These are phyloP conservation scores for Drosophila lowei DNA, from an alignment of 1,140 invertebrate genomes.

Conservation along the genomic window DNA sequence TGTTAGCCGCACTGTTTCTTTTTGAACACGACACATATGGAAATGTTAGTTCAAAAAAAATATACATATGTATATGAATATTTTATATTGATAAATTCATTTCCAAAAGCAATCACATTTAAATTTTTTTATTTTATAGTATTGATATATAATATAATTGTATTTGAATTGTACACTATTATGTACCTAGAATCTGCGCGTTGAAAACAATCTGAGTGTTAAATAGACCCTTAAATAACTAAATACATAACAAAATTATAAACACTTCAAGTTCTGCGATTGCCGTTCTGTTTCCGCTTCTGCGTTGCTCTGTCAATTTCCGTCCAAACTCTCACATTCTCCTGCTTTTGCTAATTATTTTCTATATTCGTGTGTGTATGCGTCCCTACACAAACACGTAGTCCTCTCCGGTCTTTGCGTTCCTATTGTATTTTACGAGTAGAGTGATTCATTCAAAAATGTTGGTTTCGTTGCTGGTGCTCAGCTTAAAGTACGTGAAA, in stretches of 20 bases:
- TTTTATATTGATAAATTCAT: too few relatives aligned
- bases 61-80: too few relatives aligned
- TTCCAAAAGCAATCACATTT: neutral
- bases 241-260: constrained; percentile 81
- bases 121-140: constrained; percentile 63
- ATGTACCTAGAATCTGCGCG: constrained; percentile 72
- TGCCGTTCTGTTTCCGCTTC: constrained; percentile 53
- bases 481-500: constrained; percentile 30
- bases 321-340: constrained; percentile 57
- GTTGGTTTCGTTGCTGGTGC: constrained; percentile 4
- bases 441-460: neutral
- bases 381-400: neutral
- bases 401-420: constrained; percentile 16
- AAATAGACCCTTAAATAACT: constrained; percentile 75
- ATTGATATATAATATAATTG: constrained; percentile 55
- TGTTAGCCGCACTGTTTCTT: too few relatives aligned
- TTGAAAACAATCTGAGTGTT: constrained; percentile 71
- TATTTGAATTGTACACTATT: constrained; percentile 76
- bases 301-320: constrained; percentile 44
- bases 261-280: constrained; percentile 71
- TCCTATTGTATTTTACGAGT: constrained; percentile 22
- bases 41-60: too few relatives aligned
- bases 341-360: constrained; percentile 67
- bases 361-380: constrained; percentile 51
- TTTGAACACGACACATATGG: too few relatives aligned